Conservation (phyloP, 2,113 vertebrate genomes). For the Rhombomys opimus region DNA sequence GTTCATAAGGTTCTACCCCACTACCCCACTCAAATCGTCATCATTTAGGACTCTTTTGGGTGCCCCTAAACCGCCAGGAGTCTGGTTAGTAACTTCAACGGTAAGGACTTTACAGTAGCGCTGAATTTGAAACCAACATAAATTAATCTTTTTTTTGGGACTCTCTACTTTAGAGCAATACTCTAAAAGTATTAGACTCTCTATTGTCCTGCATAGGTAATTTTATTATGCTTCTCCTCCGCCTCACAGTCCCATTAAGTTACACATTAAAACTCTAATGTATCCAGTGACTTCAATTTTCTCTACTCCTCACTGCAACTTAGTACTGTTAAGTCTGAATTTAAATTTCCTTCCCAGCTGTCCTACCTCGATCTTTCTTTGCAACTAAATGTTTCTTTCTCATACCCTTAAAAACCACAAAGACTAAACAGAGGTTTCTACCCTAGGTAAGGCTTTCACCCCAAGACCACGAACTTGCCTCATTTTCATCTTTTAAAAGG, state of each 20-base stretch:
- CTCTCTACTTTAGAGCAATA: not conserved
- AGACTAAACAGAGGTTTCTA: slow-evolving; percentile 16
- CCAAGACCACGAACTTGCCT: slow-evolving; percentile 12
- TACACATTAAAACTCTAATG: slow-evolving; percentile 8
- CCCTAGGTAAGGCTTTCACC: slow-evolving; percentile 35
- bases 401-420: not conserved
- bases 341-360: slow-evolving; percentile 24
- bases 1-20: not conserved
- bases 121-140: not conserved
- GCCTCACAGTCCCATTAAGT: not conserved
- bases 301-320: not conserved
- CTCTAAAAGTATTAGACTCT: no score
- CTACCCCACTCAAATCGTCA: not conserved
- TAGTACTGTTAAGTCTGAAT: not conserved
- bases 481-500: slow-evolving; percentile 58
- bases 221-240: not conserved
- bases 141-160: not conserved
- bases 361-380: not conserved
- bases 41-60: not conserved
- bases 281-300: slow-evolving; percentile 1
- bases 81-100: slow-evolving; percentile 21
- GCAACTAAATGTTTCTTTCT: slow-evolving; percentile 24
- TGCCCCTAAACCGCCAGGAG: not conserved
- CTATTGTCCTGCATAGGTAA: not conserved
- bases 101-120: accelerated